Evolutionary conservation across 2,113 vertebrate species (phyloP), one percentile per base, ranked within the genome.

Genomic region (Anolis carolinensis): DNA sequence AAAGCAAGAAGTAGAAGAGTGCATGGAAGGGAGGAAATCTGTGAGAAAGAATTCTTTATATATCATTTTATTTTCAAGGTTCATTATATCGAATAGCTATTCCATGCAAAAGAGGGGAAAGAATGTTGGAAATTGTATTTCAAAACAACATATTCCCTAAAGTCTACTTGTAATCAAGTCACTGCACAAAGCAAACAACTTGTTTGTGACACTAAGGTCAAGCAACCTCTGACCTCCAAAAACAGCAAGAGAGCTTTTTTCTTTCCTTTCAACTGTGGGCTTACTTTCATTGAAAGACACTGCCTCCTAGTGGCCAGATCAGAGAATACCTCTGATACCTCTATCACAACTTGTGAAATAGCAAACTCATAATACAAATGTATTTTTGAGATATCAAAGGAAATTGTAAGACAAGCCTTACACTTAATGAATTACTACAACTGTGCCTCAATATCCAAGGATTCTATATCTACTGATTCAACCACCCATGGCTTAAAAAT

Each of bases 271-370:
- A 62, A 1, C 14, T 23, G 16, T 30, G 23, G 5, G 30, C 11
- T 13, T 25, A 1, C 1, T 39, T 36, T 1, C 25, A 36, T 39
- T n/a, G 8, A 27, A 36, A 73, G 23, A 30, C 18, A 14, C 70
- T 73, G 81, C 50, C 81, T 83, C 81, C 68, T 39, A 83, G 81
- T 39, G 81, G 32, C 68, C 70, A 83, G 50, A 39, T 5, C 25
- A 62, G 32, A 74, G 14, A 73, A 55, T 32, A 36, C 32, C 7
- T 34, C 32, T 4, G 18, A 48, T 50, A 30, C 32, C 4, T 30
- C 32, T 2, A 32, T 8, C 10, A 50, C 14, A 30, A 48, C 11
- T 50, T 30, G 25, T 16, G 4, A 18, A 30, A 13, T 75, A 50
- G 14, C 27, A 50, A 79, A 79, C 59, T 9, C n/a, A 30, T 27